Evolutionary conservation across 1,140 invertebrate genomes (phyloP), one percentile per base, ranked within the genome.

Genomic region (Bombus balteatus): DNA sequence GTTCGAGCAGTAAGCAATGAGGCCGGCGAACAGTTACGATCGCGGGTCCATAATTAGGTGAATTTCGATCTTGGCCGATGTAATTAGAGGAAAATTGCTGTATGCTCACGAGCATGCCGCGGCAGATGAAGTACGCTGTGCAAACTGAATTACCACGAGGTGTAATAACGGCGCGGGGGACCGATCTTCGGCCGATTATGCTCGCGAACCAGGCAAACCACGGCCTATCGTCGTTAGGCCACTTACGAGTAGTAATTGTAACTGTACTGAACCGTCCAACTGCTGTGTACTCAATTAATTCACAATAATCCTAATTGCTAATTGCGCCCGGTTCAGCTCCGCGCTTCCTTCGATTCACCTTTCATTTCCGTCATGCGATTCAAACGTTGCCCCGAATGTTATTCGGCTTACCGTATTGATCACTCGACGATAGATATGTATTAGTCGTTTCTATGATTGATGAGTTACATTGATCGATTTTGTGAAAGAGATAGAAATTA

Each of bases 261-360:
- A 93, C 91, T 91, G 88, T 18, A 8, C 8, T 10, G 32, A 41
- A 87, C 41, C 59, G 53, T 78, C 9, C 71, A 71, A 39, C 83
- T 72, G 80, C 59, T 53, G 73, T 87, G 90, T 88, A 92, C 89
- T 92, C 93, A 92, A 95, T 95, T 95, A 94, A 95, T 95, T 95
- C 91, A 59, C 86, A 91, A 94, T 95, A 94, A 95, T 95, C 92
- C 94, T 94, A 94, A 94, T 94, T 91, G 91, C 92, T 94, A 94
- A 94, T 95, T 94, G 91, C 92, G 81, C 83, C 81, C 8, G 68
- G 74, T 81, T 92, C 32, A 4, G 66, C 22, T 10, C 91, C 2
- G 65, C 89, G 87, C 81, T 43, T 41, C 3, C 66, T 43, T n/a
- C 34, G 37, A 15, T 18, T 41, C n/a, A 3, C 66, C 41, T 76